A percentile compares a stretch with the other conserved stretches of the same genome.
Conservation (phyloP, 1,140 invertebrate genomes). For the Eciton burchellii region DNA sequence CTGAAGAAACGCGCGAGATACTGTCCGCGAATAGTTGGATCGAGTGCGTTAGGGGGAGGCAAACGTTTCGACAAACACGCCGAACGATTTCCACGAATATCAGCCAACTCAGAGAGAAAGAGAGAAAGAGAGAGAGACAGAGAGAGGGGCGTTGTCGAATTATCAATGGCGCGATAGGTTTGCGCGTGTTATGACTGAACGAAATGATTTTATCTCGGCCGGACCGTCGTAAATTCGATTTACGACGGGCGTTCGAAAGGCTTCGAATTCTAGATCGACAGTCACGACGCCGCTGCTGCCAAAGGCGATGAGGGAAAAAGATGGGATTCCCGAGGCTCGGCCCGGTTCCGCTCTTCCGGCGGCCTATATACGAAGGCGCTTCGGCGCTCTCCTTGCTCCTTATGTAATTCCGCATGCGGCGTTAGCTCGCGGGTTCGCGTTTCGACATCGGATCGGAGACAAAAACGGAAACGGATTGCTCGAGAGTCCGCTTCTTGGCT, state of each 20-base stretch:
- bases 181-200: slow-evolving; percentile 50
- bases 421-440: background rate
- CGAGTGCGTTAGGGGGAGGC: background rate
- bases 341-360: background rate
- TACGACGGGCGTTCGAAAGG: slow-evolving; percentile 56
- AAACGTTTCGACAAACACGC: background rate
- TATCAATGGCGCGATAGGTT: slow-evolving; percentile 24
- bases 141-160: slow-evolving; percentile 39
- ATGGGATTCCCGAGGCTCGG: slow-evolving; percentile 9
- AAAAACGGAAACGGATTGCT: too few species aligned
- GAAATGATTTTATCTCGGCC: slow-evolving; percentile 56
- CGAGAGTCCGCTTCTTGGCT: too few species aligned
- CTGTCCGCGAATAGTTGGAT: background rate
- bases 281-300: slow-evolving; percentile 53
- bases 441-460: too few species aligned
- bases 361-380: background rate
- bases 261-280: slow-evolving; percentile 59
- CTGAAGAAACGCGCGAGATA: background rate
- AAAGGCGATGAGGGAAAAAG: slow-evolving; percentile 3
- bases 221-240: slow-evolving; percentile 64
- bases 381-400: background rate
- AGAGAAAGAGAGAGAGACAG: too few species aligned
- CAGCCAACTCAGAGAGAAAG: too few species aligned
- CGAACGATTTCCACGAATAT: slow-evolving; percentile 6
- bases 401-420: background rate